phyloP scores from a whole-genome alignment of 2,797 vertebrate species.

The Gymnoscopelus braueri region DNA sequence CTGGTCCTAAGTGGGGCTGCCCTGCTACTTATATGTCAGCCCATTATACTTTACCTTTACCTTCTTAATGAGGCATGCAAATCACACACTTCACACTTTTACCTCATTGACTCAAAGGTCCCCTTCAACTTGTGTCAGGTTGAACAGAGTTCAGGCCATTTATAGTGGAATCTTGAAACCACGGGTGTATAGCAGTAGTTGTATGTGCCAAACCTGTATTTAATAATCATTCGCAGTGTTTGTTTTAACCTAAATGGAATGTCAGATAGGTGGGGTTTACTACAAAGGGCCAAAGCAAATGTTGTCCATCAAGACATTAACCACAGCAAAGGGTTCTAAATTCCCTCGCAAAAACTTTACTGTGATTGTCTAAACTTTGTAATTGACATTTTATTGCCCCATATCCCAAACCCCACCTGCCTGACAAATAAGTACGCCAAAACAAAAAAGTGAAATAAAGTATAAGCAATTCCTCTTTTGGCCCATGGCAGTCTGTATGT shows the following conservation, averaged over 20 bases:
- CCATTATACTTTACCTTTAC: constrained; percentile 20
- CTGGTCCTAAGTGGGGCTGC: constrained; percentile 15
- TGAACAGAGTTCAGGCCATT: constrained; percentile 34
- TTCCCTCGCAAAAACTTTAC: constrained; percentile 7
- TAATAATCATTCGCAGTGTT: constrained; percentile 10
- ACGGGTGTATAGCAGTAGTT: constrained; percentile 47
- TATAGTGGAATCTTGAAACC: constrained; percentile 37
- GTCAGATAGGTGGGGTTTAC: constrained; percentile 1
- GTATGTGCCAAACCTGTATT: constrained; percentile 36
- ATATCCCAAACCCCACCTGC: not conserved
- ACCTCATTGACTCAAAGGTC: constrained; percentile 41
- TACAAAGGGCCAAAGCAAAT: constrained; percentile 11
- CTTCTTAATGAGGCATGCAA: constrained; percentile 43
- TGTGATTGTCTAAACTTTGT: constrained; percentile 18
- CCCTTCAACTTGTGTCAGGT: constrained; percentile 53
- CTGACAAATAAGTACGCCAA: not conserved
- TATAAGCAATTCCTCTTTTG: not conserved
- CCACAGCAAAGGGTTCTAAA: not conserved
- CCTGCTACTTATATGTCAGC: constrained; percentile 36
- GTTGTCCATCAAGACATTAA: constrained; percentile 6
- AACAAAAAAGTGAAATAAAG: constrained; percentile 2
- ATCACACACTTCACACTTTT: constrained; percentile 28
- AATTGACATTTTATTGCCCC: not conserved
- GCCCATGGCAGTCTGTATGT: not conserved
- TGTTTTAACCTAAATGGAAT: constrained; percentile 23